A percentile compares a stretch with the other conserved stretches of the same genome.
phyloP scores from a whole-genome alignment of 2,113 vertebrate genomes.

The Egretta garzetta region DNA sequence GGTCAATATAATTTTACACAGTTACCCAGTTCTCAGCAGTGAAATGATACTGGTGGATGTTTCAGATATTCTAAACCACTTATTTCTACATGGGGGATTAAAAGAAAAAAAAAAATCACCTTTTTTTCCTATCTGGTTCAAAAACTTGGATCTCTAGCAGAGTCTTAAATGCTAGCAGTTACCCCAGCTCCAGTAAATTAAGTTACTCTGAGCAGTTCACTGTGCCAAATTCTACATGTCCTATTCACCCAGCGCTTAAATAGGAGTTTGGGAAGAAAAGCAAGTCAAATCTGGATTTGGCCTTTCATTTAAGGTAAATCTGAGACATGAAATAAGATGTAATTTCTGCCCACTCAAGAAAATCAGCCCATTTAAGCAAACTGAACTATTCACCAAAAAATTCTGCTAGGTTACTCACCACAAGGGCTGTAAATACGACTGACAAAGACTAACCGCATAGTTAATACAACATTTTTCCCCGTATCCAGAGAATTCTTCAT shows the following conservation, averaged over 20 bases:
- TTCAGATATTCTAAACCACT: conserved; percentile 38
- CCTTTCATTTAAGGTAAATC: not conserved
- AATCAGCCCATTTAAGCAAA: conserved; percentile 14
- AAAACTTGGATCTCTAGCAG: not conserved
- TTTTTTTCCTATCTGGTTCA: not conserved
- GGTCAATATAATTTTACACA: conserved; percentile 66
- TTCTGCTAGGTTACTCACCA: conserved; percentile 12
- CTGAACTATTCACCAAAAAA: conserved; percentile 11
- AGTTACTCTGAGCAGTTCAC: not conserved
- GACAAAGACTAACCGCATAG: conserved; percentile 12
- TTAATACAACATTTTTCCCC: not conserved
- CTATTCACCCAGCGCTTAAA: not conserved
- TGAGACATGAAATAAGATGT: not conserved
- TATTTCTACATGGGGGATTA: not conserved
- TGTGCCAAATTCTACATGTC: not conserved
- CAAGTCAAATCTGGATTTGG: not conserved
- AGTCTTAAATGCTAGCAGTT: not conserved
- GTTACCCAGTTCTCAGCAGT: conserved; percentile 43
- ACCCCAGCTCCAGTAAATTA: not conserved
- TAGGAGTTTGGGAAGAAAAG: not conserved
- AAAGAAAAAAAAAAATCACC: not conserved
- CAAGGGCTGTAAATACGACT: not conserved
- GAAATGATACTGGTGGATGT: conserved; percentile 25
- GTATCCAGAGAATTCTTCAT: not conserved
- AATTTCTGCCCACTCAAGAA: conserved; percentile 44